Conservation (phyloP, 2,113 vertebrate species). For the Cepphus grylle region DNA sequence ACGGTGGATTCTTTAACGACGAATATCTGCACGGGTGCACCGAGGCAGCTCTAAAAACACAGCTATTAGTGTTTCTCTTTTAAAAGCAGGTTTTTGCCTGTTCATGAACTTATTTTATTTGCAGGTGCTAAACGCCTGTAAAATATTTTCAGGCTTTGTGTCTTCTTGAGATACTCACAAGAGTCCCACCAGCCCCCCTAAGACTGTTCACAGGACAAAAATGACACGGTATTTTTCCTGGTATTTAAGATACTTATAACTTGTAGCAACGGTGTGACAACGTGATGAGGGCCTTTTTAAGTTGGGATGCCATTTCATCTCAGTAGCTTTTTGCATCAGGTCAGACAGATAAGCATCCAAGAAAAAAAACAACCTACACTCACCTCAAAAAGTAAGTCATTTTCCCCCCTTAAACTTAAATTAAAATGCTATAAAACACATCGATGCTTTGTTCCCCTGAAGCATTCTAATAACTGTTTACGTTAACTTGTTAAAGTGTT, state of each 20-base stretch:
- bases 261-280: not conserved
- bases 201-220: not conserved
- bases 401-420: not conserved
- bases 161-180: not conserved
- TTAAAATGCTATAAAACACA: not conserved
- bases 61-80: not conserved
- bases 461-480: not conserved
- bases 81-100: not conserved
- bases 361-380: not conserved
- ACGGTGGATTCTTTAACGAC: not conserved
- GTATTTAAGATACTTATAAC: not conserved
- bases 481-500: not conserved
- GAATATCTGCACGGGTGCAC: not conserved
- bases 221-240: accelerated
- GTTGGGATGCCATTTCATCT: not conserved
- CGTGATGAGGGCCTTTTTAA: not conserved
- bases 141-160: not conserved
- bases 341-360: not conserved
- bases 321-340: not conserved
- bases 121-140: not conserved
- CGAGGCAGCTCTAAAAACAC: not conserved
- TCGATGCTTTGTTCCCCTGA: not conserved
- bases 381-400: not conserved
- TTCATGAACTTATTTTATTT: not conserved
- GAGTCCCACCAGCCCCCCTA: not conserved